Evolutionary conservation across 2,113 vertebrate species (phyloP).

Genomic region (Steatornis caripensis): DNA sequence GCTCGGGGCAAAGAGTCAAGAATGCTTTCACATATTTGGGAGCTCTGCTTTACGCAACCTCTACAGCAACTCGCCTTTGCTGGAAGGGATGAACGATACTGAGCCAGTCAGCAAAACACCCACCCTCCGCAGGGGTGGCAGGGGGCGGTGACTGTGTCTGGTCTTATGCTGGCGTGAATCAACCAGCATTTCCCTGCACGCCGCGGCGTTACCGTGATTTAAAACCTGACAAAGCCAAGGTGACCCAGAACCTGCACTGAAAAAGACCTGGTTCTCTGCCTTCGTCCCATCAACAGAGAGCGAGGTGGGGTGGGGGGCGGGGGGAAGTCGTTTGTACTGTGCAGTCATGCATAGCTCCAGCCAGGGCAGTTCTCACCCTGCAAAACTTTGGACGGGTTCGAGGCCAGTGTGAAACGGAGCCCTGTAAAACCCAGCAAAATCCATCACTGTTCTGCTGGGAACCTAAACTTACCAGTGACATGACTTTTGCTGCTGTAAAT

Average conservation of each 20-base stretch:
- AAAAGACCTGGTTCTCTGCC: neutral
- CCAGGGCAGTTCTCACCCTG: neutral
- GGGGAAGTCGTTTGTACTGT: accelerated
- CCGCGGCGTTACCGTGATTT: accelerated
- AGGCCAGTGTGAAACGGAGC: accelerated
- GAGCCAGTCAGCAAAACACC: constrained; percentile 37
- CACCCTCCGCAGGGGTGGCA: neutral
- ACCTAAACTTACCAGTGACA: accelerated
- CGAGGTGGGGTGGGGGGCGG: no score
- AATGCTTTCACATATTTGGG: neutral
- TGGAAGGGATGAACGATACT: constrained; percentile 36
- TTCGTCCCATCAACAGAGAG: accelerated
- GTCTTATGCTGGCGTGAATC: neutral
- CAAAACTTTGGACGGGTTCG: accelerated
- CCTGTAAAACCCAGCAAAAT: neutral
- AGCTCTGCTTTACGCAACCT: neutral
- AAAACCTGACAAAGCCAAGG: neutral
- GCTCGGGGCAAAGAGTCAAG: constrained; percentile 7
- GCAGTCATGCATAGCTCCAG: neutral
- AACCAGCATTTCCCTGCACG: accelerated
- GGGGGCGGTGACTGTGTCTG: neutral
- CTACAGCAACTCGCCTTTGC: neutral
- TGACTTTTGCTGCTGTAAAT: neutral
- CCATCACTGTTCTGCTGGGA: neutral
- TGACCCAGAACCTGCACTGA: neutral